Conservation (phyloP, 2,888 invertebrate species). For the Marronus borbonicus region DNA sequence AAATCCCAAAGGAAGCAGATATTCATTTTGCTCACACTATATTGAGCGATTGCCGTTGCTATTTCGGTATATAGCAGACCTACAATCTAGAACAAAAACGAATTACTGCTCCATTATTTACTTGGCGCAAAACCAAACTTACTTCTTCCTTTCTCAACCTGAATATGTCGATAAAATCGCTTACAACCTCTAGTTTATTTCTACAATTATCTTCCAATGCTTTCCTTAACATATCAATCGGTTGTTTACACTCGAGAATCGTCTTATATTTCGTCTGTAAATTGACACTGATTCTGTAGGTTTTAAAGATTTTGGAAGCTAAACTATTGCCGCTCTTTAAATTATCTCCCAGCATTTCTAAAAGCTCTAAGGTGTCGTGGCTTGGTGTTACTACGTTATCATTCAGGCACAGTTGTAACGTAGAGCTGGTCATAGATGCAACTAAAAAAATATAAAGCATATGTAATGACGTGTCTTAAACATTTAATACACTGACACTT, state of each 20-base stretch:
- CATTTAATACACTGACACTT: neutral
- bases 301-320: conserved; percentile 73
- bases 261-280: conserved; percentile 74
- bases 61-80: conserved; percentile 79
- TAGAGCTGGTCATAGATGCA: conserved; percentile 56
- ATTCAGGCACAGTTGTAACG: conserved; percentile 44
- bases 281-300: conserved; percentile 74
- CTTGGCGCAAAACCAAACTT: conserved; percentile 34
- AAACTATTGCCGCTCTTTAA: conserved; percentile 73
- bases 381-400: conserved; percentile 58
- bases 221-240: conserved; percentile 72
- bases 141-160: conserved; percentile 72
- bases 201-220: conserved; percentile 72
- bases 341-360: conserved; percentile 72
- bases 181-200: conserved; percentile 75
- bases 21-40: conserved; percentile 67
- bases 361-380: conserved; percentile 65
- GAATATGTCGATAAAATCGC: conserved; percentile 75
- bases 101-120: conserved; percentile 31
- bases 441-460: conserved; percentile 2
- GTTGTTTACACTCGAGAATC: conserved; percentile 72
- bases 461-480: neutral
- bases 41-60: conserved; percentile 73
- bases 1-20: conserved; percentile 66
- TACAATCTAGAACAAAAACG: conserved; percentile 70